These are phyloP conservation scores for Crepidodera aurea DNA, from an alignment of 2,888 invertebrate species.

Conservation along the genomic window DNA sequence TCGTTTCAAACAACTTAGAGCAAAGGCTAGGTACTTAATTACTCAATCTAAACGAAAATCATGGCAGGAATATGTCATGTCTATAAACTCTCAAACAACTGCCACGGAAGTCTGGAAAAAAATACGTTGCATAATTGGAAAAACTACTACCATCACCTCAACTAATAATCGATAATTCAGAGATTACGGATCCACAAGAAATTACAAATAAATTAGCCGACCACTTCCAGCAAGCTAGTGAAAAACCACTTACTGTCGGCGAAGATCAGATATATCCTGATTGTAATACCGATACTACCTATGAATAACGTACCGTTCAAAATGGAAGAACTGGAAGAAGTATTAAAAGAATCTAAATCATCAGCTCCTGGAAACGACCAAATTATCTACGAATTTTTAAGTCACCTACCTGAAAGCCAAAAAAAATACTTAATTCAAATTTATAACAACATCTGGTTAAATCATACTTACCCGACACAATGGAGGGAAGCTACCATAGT, in stretches of 20 bases:
- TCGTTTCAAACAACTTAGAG: neutral
- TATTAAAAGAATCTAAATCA: no score
- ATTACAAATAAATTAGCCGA: constrained; percentile 1
- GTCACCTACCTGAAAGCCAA: neutral
- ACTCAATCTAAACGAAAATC: neutral
- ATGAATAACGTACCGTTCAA: no score
- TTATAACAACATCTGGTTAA: neutral
- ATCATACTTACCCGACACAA: neutral
- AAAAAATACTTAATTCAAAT: neutral
- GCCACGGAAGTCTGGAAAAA: constrained; percentile 7
- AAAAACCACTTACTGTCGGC: no score
- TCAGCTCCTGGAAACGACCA: no score
- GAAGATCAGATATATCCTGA: no score
- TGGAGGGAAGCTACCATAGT: neutral
- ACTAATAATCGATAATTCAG: neutral
- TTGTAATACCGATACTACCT: no score
- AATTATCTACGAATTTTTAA: neutral
- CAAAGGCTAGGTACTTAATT: neutral
- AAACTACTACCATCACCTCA: neutral
- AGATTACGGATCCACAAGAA: neutral
- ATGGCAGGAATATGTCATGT: neutral
- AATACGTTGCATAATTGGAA: constrained; percentile 4
- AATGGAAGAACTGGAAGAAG: no score
- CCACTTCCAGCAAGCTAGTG: neutral
- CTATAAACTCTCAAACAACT: neutral